These are phyloP conservation scores for Latrodectus hesperus DNA, from an alignment of 2,888 invertebrate genomes.

Conservation along the genomic window DNA sequence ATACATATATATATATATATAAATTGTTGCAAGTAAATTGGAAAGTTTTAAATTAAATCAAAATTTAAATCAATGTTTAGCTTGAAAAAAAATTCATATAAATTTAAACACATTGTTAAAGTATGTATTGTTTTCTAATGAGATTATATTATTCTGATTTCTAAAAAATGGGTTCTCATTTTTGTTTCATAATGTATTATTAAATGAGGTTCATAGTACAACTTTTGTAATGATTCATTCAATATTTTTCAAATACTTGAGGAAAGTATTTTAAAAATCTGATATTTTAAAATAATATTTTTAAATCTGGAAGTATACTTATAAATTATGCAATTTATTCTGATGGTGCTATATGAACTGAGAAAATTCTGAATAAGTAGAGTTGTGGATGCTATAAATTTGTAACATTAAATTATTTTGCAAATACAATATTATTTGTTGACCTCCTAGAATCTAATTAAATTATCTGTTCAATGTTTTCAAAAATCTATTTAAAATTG, in stretches of 20 bases:
- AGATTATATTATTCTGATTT: no score
- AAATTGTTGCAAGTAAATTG: constrained; percentile 39
- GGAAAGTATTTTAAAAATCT: not conserved
- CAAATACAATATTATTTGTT: no score
- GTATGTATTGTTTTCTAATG: no score
- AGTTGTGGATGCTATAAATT: no score
- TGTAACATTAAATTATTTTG: no score
- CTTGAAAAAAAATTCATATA: no score
- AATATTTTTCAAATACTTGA: constrained; percentile 6
- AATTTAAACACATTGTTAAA: no score
- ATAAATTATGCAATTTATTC: constrained; percentile 37
- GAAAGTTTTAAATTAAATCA: constrained; percentile 41
- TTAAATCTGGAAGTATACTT: constrained; percentile 31
- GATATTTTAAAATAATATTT: not conserved
- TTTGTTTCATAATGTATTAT: not conserved
- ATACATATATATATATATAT: constrained; percentile 23
- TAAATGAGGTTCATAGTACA: not conserved
- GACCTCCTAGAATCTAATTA: no score
- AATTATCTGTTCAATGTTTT: no score
- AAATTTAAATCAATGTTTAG: not conserved
- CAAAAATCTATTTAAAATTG: no score
- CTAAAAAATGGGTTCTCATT: no score
- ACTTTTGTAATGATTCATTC: not conserved
- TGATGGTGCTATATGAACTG: constrained; percentile 56
- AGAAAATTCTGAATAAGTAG: constrained; percentile 26